Evolutionary conservation across 53 echinoderm and acorn worm species (phyloP).

Genomic region (Zoroaster sp.): DNA sequence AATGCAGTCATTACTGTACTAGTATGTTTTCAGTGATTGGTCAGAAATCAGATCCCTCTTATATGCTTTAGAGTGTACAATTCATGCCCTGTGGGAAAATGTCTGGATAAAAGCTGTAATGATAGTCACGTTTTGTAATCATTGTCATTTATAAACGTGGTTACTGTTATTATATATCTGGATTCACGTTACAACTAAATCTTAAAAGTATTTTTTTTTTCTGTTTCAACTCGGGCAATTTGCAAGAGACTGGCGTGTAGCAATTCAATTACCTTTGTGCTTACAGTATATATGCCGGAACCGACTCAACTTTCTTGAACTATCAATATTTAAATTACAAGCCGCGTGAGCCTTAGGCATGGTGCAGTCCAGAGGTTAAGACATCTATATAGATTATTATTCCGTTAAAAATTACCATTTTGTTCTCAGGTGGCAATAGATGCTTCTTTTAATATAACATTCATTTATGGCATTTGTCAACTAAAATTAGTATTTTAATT

Average conservation of each 20-base stretch:
- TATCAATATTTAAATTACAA: background rate
- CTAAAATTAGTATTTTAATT: too few relatives aligned
- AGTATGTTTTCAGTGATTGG: background rate
- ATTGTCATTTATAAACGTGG: background rate
- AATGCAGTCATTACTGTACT: background rate
- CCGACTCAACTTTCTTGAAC: background rate
- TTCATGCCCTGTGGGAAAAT: background rate
- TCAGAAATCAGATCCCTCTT: background rate
- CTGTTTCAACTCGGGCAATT: background rate
- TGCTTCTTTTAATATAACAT: background rate
- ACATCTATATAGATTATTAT: too few relatives aligned
- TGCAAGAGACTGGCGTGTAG: background rate
- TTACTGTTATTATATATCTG: background rate
- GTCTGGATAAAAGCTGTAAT: background rate
- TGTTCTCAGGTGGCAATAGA: background rate
- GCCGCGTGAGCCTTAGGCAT: background rate
- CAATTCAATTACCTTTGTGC: conserved; percentile 44
- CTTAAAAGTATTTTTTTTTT: background rate
- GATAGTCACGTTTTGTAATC: background rate
- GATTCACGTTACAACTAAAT: background rate
- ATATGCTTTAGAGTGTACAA: background rate
- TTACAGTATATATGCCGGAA: background rate
- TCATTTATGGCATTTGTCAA: too few relatives aligned
- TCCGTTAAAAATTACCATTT: too few relatives aligned
- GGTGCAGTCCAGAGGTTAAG: too few relatives aligned